A percentile compares a stretch with the other conserved stretches of the same genome.
Conservation (phyloP, 1,140 invertebrate species). For the Drosophila albomicans region DNA sequence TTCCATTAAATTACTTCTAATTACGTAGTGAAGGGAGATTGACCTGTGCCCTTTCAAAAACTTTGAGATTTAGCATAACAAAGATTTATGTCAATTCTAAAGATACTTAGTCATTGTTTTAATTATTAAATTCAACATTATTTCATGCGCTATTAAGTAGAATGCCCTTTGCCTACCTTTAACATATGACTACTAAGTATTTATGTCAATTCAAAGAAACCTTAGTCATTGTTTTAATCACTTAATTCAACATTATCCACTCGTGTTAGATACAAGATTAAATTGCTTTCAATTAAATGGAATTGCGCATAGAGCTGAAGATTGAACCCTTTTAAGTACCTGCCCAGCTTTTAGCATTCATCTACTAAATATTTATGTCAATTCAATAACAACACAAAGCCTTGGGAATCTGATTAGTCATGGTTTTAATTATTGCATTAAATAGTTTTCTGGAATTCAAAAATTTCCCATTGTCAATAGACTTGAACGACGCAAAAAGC, state of each 20-base stretch:
- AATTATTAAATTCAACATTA: neutral
- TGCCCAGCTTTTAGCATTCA: neutral
- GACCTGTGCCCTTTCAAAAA: neutral
- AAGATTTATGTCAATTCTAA: neutral
- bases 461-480: no score
- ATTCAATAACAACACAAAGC: neutral
- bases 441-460: neutral
- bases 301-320: neutral
- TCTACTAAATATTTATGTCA: slow-evolving; percentile 1
- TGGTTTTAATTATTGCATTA: neutral
- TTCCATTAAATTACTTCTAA: neutral
- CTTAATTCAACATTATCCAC: no score
- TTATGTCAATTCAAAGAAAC: no score
- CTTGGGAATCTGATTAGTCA: neutral
- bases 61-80: neutral
- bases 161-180: neutral
- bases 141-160: neutral
- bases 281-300: neutral
- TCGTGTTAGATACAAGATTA: no score
- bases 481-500: neutral
- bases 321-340: neutral
- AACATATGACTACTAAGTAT: no score
- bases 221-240: no score
- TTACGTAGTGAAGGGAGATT: no score
- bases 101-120: neutral